These are phyloP conservation scores for Gila robusta DNA, from an alignment of 2,797 vertebrate species.

Conservation along the genomic window DNA sequence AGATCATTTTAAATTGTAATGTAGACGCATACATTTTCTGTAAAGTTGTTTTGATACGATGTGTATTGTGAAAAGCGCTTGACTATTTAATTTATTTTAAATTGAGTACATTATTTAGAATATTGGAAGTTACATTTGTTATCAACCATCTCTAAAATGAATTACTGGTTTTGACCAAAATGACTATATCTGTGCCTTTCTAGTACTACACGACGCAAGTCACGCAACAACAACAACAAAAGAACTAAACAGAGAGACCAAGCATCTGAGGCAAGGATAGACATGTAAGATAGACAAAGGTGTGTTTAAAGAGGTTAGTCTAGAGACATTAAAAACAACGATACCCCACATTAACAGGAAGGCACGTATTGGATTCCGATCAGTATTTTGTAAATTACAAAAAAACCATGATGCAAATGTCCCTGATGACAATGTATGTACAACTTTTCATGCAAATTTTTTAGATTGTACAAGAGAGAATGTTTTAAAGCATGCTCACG, in stretches of 20 bases:
- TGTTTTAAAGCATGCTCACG: neutral
- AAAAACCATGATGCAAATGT: too few species aligned
- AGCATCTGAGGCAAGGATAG: constrained; percentile 12
- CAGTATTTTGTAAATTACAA: too few species aligned
- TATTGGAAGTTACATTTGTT: neutral
- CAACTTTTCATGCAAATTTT: too few species aligned
- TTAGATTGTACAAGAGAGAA: constrained; percentile 7
- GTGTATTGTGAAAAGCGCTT: neutral
- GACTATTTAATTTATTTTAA: neutral
- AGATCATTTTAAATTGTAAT: too few species aligned
- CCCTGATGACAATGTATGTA: too few species aligned
- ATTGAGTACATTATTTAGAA: neutral
- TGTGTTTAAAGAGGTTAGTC: constrained; percentile 1
- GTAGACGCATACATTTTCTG: too few species aligned
- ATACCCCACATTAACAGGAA: neutral
- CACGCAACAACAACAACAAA: neutral
- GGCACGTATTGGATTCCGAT: neutral
- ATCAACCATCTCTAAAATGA: neutral
- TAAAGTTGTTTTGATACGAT: too few species aligned
- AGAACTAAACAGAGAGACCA: neutral
- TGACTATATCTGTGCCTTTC: neutral
- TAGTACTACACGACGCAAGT: neutral
- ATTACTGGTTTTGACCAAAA: neutral
- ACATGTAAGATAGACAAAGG: neutral
- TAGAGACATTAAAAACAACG: constrained; percentile 1